Evolutionary conservation across 2,888 invertebrate species (phyloP).

Genomic region (Miltochrista miniata): DNA sequence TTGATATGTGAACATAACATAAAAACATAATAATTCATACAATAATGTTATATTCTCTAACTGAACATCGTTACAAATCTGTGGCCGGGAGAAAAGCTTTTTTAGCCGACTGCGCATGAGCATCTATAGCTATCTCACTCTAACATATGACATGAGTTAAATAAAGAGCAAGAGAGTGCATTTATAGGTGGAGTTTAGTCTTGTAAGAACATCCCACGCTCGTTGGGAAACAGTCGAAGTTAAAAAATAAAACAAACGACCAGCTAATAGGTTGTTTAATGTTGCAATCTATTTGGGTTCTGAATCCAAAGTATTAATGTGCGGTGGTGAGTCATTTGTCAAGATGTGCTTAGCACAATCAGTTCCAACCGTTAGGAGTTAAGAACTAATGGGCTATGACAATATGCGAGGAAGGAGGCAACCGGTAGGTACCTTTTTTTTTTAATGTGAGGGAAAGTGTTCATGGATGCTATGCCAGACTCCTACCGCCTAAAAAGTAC

Average conservation of each 20-base stretch:
- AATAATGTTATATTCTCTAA: slow-evolving; percentile 35
- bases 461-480: too few species aligned
- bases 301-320: slow-evolving; percentile 38
- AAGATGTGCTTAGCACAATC: slow-evolving; percentile 16
- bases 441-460: too few species aligned
- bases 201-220: slow-evolving; percentile 54
- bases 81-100: slow-evolving; percentile 27
- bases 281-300: slow-evolving; percentile 42
- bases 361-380: not conserved
- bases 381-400: not conserved
- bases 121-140: slow-evolving; percentile 30
- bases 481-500: too few species aligned
- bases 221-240: slow-evolving; percentile 38
- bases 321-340: slow-evolving; percentile 33
- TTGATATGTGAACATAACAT: slow-evolving; percentile 38
- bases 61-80: slow-evolving; percentile 22
- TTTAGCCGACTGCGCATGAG: slow-evolving; percentile 30
- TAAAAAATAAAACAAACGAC: slow-evolving; percentile 59
- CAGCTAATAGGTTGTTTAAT: slow-evolving; percentile 55
- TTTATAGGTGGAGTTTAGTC: slow-evolving; percentile 55
- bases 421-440: too few species aligned
- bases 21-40: slow-evolving; percentile 44
- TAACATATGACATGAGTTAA: slow-evolving; percentile 5
- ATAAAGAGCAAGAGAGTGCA: slow-evolving; percentile 39
- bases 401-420: too few species aligned